Evolutionary conservation across 2,888 invertebrate species (phyloP).

Genomic region (Acronicta psi): DNA sequence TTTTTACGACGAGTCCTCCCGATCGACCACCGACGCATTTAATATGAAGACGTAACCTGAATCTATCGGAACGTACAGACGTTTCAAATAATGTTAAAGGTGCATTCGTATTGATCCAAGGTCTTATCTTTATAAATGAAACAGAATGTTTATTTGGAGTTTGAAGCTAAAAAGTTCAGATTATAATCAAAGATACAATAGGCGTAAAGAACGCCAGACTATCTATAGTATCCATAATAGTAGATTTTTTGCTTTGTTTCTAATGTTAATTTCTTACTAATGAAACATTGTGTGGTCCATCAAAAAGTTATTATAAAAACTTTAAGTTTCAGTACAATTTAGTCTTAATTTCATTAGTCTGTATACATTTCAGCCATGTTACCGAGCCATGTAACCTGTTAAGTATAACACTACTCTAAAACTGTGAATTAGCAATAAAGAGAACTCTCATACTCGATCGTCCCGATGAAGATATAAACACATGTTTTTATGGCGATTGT

Average conservation of each 20-base stretch:
- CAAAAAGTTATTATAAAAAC: too few species aligned
- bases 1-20: conserved; percentile 62
- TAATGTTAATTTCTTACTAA: too few species aligned
- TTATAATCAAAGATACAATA: too few species aligned
- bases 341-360: background rate
- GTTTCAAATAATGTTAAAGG: conserved; percentile 2
- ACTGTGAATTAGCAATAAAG: conserved; percentile 58
- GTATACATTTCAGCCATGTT: background rate
- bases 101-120: background rate
- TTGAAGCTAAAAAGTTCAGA: too few species aligned
- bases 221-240: too few species aligned
- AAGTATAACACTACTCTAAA: conserved; percentile 42
- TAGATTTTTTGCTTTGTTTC: too few species aligned
- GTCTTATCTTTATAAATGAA: background rate
- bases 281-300: too few species aligned
- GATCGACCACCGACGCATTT: conserved; percentile 65
- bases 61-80: conserved; percentile 17
- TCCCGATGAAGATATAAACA: conserved; percentile 65
- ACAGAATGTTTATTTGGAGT: too few species aligned
- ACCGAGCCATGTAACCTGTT: too few species aligned
- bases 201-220: too few species aligned
- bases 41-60: conserved; percentile 47
- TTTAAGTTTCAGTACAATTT: too few species aligned
- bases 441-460: conserved; percentile 47
- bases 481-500: conserved; percentile 61